Base-by-base conservation (phyloP, 2,113 vertebrate species). In the Corydoras maculifer region DNA sequence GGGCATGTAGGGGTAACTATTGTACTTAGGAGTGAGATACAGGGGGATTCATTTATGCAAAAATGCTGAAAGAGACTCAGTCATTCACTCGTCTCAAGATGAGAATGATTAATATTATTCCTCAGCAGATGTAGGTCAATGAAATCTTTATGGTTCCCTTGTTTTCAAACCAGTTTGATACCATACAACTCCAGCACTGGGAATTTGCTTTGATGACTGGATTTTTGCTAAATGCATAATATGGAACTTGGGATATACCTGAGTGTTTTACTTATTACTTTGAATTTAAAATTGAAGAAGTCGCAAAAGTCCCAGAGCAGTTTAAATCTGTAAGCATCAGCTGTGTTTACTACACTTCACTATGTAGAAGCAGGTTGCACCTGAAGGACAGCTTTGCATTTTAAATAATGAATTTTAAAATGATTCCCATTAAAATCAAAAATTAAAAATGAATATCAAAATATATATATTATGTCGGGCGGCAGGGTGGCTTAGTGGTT, bases 151-250 rank as follows among this genome's bases (percentile, higher is more conserved):
- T 55, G 31, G 58, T 8, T 8, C 49, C 53, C 49, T 50, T 68
- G 72, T 49, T 58, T 53, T 54, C 43, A 67, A 73, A 14, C 10
- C 29, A 49, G 43, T 61, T 73, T 66, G 71, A 73, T 60, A 61
- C 29, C 57, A 54, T 29, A 35, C 7, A 65, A 14, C 57, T 66
- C 25, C 60, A 54, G 50, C 63, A 55, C 14, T 2, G 71, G 71
- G 71, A 67, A 73, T 60, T 60, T 30, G 30, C 63, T 73, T 73
- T 73, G 71, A 66, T 60, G 55, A 10, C 62, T 51, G 25, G 54
- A 59, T 50, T 11, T 10, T 6, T 9, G n/a, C 18, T 69, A 29
- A 59, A 50, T 31, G 18, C 30, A 54, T 15, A 29, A 13, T 14
- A 61, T 71, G 51, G 43, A 63, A 64, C 8, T 48, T 65, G 58